Evolutionary conservation across 2,888 invertebrate species (phyloP).

Genomic region (Electrophaes corylata): DNA sequence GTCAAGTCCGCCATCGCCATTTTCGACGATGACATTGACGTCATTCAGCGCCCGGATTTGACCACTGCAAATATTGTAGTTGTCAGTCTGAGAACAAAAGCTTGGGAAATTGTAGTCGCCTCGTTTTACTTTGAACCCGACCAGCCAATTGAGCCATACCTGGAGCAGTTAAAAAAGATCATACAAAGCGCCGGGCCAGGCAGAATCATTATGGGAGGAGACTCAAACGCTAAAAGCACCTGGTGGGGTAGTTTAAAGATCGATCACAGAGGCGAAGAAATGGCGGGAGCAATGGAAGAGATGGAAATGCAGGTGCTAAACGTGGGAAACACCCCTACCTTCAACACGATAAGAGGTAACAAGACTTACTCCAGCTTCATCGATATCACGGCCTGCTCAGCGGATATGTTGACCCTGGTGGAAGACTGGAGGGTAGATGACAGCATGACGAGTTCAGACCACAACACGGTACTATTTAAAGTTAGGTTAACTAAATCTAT

Average conservation of each 20-base stretch:
- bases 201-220: slow-evolving; percentile 1
- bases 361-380: not conserved
- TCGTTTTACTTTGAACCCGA: slow-evolving; percentile 9
- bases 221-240: too few relatives aligned
- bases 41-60: not conserved
- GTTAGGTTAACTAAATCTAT: not conserved
- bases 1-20: slow-evolving; percentile 20
- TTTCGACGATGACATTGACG: slow-evolving; percentile 4
- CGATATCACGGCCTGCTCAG: not conserved
- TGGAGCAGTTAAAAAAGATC: slow-evolving; percentile 2
- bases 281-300: too few relatives aligned
- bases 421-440: too few relatives aligned
- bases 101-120: slow-evolving; percentile 5
- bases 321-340: not conserved
- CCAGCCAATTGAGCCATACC: slow-evolving; percentile 6
- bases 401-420: not conserved
- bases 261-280: too few relatives aligned
- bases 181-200: not conserved
- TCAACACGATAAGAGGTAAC: not conserved
- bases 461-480: not conserved
- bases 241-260: too few relatives aligned
- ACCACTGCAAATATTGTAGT: slow-evolving; percentile 3
- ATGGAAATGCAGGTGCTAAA: too few relatives aligned
- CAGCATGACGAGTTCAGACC: not conserved
- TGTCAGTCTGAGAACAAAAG: too few relatives aligned